Base-by-base conservation (phyloP, 2,888 invertebrate genomes). In the Aleiodes testaceus region DNA sequence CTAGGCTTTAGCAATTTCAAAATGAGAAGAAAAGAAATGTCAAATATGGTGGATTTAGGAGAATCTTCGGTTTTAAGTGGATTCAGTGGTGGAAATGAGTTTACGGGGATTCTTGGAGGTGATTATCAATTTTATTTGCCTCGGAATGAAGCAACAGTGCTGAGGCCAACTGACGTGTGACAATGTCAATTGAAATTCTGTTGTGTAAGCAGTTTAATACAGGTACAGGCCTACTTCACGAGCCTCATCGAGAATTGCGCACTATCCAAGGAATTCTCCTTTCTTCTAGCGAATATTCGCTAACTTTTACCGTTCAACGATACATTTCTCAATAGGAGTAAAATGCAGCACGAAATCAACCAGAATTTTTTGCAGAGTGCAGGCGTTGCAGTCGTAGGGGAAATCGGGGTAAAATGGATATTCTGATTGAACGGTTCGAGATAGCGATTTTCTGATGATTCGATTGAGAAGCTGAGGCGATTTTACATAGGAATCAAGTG, bases 141-240 rank as follows among this genome's bases (percentile, higher is more conserved):
- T 4, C 22, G 36, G 14, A 11, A 26, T 45, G 44, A 47, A 59
- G 61, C 55, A 72, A 73, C 36, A 49, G 44, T 52, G 66, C n/a
- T 53, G 26, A 26, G 45, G 30, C 65, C 69, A 69, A 73, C 68
- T 68, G 70, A 66, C 69, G 64, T 68, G 14, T 22, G 70, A 70
- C 72, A 70, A 74, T 72, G 70, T 72, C 75, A 74, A 74, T 70
- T 74, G 75, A 61, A 45, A 12, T 66, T 18, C 30, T 36, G 64
- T 72, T 74, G 74, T 75, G 75, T 68, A 72, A 75, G 66, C 49
- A 16, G 45, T 63, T 22, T 61, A 61, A 5, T 16, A 59, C 59
- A 71, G 7, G 49, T 18, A 70, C 36, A 59, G 70, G 18, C 26
- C 59, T 65, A 59, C 61, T 66, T 66, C 50, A 20, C 9, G 50